phyloP scores from a whole-genome alignment of 1,140 invertebrate genomes.

The Drosophila kurseongensis region DNA sequence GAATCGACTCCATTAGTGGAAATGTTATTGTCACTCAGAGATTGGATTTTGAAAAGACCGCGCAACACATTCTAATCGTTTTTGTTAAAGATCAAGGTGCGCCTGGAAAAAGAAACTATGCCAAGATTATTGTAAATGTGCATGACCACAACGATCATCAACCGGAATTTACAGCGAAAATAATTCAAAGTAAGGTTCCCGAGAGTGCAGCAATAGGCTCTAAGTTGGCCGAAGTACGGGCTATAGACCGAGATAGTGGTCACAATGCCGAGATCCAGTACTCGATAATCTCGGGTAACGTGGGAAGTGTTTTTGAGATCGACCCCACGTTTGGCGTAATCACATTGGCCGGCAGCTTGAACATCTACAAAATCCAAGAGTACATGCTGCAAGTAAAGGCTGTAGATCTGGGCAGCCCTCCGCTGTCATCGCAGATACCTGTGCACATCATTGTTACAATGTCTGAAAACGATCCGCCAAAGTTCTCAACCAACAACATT shows the following conservation, averaged over 20 bases:
- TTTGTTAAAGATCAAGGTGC: constrained; percentile 96
- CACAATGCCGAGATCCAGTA: constrained; percentile 92
- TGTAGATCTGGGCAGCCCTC: constrained; percentile 91
- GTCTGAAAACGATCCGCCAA: constrained; percentile 94
- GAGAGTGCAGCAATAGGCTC: constrained; percentile 91
- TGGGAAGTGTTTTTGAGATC: constrained; percentile 93
- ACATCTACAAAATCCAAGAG: constrained; percentile 89
- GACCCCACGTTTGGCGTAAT: constrained; percentile 92
- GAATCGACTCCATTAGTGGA: constrained; percentile 92
- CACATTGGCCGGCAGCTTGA: constrained; percentile 90
- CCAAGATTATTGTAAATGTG: constrained; percentile 92
- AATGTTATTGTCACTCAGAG: constrained; percentile 89
- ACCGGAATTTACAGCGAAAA: constrained; percentile 91
- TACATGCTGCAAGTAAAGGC: constrained; percentile 94
- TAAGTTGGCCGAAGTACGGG: constrained; percentile 89
- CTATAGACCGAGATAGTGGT: constrained; percentile 92
- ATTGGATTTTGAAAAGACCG: constrained; percentile 92
- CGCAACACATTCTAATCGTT: constrained; percentile 93
- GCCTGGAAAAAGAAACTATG: constrained; percentile 93
- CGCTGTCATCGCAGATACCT: constrained; percentile 90
- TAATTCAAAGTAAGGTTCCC: constrained; percentile 90
- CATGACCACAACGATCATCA: constrained; percentile 96
- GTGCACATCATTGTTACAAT: constrained; percentile 95
- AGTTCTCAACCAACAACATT: constrained; percentile 88
- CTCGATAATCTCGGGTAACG: constrained; percentile 93